Evolutionary conservation across 1,140 invertebrate species (phyloP), one percentile per base, ranked within the genome.

Genomic region (Trigoniulus corallinus): DNA sequence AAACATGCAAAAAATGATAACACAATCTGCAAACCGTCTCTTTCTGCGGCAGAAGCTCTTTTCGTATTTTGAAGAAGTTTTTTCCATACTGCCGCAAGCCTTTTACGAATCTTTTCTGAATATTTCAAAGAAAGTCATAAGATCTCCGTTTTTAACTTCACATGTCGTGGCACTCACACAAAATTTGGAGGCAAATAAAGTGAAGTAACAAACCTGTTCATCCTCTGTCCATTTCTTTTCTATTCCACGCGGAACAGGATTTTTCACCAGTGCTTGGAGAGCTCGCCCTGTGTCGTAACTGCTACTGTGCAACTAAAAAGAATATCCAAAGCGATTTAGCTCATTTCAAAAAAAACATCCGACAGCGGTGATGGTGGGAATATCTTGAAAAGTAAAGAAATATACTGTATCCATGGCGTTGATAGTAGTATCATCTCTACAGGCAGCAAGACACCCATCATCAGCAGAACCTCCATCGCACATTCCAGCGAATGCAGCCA

Each of bases 141-240:
- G 21, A 20, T 44, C 21, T 10, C 24, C 24, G 12, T 7, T 20
- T 20, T 24, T 20, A 7, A 10, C 12, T 21, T 21, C 42, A 4
- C 42, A n/a, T n/a, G n/a, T n/a, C n/a, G n/a, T n/a, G n/a, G n/a
- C n/a, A 7, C 42, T 20, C 18, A 7, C 41, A 53, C n/a, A 7
- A 40, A 24, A 25, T 52, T n/a, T 52, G 20, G 50, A 48, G 47
- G 40, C 25, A 39, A 53, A 53, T 21, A 7, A 52, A 3, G 3
- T 13, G 41, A 54, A 43, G n/a, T n/a, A n/a, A n/a, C n/a, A n/a
- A 71, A 84, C 81, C 57, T 84, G 86, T 74, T 97, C 92, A 63
- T 97, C 92, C 69, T 97, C 92, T 55, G 83, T 82, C 92, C 92
- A 97, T 68, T 94, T 94, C 67, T 95, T 95, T 62, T 96, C 88